Evolutionary conservation across 2,888 invertebrate genomes (phyloP).

Genomic region (Tenthredo distinguenda): DNA sequence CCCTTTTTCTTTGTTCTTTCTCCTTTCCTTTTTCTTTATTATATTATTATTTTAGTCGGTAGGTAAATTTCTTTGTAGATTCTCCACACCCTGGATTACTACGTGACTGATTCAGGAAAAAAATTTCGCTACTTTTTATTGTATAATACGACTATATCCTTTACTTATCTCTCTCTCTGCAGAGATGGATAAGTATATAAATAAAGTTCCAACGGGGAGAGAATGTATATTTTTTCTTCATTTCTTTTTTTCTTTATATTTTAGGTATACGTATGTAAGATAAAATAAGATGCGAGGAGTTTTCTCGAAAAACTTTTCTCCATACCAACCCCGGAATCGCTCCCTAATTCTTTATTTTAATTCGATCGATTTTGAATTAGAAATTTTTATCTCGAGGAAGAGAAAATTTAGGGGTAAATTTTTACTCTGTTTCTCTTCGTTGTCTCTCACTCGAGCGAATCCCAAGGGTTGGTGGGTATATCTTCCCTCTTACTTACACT

Average conservation of each 20-base stretch:
- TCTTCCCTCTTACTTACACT: background rate
- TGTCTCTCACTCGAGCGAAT: background rate
- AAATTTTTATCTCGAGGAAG: background rate
- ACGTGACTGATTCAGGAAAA: constrained; percentile 3
- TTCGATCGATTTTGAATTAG: constrained; percentile 11
- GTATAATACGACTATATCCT: background rate
- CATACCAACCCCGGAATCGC: background rate
- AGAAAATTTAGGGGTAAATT: background rate
- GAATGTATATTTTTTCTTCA: background rate
- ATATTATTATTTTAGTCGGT: background rate
- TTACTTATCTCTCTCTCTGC: background rate
- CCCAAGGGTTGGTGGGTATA: constrained; percentile 24
- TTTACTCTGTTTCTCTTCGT: background rate
- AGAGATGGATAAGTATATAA: background rate
- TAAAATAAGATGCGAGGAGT: background rate
- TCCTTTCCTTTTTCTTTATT: background rate
- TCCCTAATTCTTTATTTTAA: background rate
- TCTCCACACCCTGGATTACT: background rate
- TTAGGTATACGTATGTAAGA: no score
- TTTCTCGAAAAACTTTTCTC: background rate
- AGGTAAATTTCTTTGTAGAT: constrained; percentile 41
- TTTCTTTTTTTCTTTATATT: background rate
- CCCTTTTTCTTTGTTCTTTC: background rate
- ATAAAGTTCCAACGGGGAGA: background rate
- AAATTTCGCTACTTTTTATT: background rate